These are phyloP conservation scores for Heterocephalus glaber DNA, from an alignment of 2,113 vertebrate species.

Conservation along the genomic window DNA sequence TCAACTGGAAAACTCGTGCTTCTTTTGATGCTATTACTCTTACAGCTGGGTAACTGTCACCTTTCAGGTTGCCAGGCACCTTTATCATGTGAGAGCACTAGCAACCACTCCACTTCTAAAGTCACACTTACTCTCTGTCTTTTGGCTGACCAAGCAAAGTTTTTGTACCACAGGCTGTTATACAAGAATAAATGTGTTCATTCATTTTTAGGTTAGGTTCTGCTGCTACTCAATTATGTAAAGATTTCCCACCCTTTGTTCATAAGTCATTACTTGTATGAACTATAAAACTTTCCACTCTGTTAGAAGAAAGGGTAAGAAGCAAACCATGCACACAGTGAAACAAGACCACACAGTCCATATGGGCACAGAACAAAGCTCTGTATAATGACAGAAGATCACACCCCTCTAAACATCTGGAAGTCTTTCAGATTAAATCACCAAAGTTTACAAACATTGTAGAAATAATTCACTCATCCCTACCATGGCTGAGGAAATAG, in stretches of 20 bases:
- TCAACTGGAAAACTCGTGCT: background rate
- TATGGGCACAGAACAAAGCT: constrained; percentile 9
- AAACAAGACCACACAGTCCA: background rate
- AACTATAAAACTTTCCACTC: constrained; percentile 6
- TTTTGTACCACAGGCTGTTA: constrained; percentile 48
- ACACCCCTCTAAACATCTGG: background rate
- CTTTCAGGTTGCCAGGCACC: background rate
- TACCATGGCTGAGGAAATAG: constrained; percentile 1
- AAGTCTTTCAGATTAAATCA: constrained; percentile 63
- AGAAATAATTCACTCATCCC: constrained; percentile 58
- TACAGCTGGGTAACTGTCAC: background rate
- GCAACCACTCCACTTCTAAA: background rate
- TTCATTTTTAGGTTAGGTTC: constrained; percentile 72
- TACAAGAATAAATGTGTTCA: constrained; percentile 62
- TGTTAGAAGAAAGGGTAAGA: background rate
- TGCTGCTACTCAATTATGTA: constrained; percentile 60
- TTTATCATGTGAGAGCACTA: background rate
- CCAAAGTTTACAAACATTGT: background rate
- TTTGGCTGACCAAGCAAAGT: background rate
- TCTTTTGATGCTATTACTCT: background rate
- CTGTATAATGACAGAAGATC: constrained; percentile 24
- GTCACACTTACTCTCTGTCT: background rate
- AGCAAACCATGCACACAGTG: background rate
- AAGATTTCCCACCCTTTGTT: constrained; percentile 32
- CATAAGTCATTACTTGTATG: constrained; percentile 2